Evolutionary conservation across 2,888 invertebrate genomes (phyloP).

Genomic region (Drymonia ruficornis): DNA sequence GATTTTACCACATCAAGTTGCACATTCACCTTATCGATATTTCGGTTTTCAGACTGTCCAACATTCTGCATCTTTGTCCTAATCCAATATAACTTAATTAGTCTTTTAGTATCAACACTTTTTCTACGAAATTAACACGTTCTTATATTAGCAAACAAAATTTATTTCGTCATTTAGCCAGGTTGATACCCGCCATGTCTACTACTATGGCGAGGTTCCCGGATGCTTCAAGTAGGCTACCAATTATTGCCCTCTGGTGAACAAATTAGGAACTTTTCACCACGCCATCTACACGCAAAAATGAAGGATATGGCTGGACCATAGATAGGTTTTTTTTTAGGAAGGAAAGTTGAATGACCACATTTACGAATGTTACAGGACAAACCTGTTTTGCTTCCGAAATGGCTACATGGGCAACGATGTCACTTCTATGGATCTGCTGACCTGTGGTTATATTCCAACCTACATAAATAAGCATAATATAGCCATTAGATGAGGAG

Average conservation of each 20-base stretch:
- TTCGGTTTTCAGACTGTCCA: constrained; percentile 93
- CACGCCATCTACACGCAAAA: constrained; percentile 71
- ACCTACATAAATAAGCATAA: no score
- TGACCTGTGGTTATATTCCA: no score
- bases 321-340: constrained; percentile 37
- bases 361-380: not conserved
- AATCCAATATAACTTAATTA: constrained; percentile 84
- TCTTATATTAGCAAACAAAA: constrained; percentile 84
- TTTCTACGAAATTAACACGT: constrained; percentile 82
- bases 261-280: constrained; percentile 62
- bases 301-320: constrained; percentile 37
- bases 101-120: constrained; percentile 84
- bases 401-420: not conserved
- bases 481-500: no score
- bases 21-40: constrained; percentile 92
- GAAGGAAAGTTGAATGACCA: constrained; percentile 21
- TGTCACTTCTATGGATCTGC: no score
- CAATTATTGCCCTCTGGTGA: constrained; percentile 80
- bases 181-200: constrained; percentile 92
- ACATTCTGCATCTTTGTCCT: constrained; percentile 96
- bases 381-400: not conserved
- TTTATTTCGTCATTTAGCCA: constrained; percentile 87
- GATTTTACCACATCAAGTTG: constrained; percentile 89
- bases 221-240: constrained; percentile 86
- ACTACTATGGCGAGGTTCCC: constrained; percentile 90